Evolutionary conservation across 2,888 invertebrate genomes (phyloP), one percentile per base, ranked within the genome.

Genomic region (Lepidocyrtinus sp.): DNA sequence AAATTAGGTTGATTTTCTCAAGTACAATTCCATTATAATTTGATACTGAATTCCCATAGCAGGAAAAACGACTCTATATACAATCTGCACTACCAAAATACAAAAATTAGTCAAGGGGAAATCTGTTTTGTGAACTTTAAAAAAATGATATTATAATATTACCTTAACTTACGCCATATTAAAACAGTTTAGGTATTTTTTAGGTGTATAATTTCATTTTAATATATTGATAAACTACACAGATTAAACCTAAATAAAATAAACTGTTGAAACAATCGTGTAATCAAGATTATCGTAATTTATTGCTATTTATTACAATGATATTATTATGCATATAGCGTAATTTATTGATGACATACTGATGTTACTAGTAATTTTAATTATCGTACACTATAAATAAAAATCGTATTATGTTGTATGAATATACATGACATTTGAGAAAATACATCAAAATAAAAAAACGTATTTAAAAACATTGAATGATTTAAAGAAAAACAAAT

Each of bases 231-330:
- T 36, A 36, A 36, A 36, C n/a, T n/a, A n/a, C 5, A 36, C 12
- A 12, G 5, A 7, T 36, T 36, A 36, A 36, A 36, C 12, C 36
- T 36, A 36, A 36, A 36, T 36, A 36, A 36, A 36, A 36, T 7
- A 36, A 36, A 36, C 36, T 76, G 76, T 76, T 76, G 76, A 76
- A 76, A 76, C 76, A 76, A 76, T 71, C 76, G 76, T 76, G 64
- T 76, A 64, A 70, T 64, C 59, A 12, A 15, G 59, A 12, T 55
- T 12, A 63, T 15, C 17, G 3, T 22, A 22, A 21, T 21, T 7
- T 22, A 63, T 63, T 22, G 24, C 63, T 62, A 76, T 65, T 36
- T 76, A 74, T 22, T 64, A 69, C 62, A 19, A 73, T 73, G 21
- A 72, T 62, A 73, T 73, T 50, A 72, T 62, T 15, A 75, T 63